Base-by-base conservation (phyloP, 2,888 invertebrate genomes). In the Phaedon cochleariae region DNA sequence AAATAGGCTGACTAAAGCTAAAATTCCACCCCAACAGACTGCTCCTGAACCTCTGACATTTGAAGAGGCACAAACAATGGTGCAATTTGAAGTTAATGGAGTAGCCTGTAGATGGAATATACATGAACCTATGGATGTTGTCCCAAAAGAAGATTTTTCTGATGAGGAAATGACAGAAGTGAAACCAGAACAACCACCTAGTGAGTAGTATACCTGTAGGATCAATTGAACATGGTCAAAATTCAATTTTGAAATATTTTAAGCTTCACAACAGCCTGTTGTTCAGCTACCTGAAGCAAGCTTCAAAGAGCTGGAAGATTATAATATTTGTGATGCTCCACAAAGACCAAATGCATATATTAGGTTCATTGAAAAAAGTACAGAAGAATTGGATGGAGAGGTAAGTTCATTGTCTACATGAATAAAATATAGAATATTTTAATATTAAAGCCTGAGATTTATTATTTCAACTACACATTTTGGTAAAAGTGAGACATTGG, bases 351-450 rank as follows among this genome's bases (percentile, higher is more conserved):
- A 94, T 82, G 94, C 95, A 0, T 96, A 96, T 79, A 97, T 96
- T 61, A 88, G 96, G 65, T 97, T 96, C 80, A 96, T 97, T 79
- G 98, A 98, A 81, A 95, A 96, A 79, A 94, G 96, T 7, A 90
- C 92, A 0, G 97, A 98, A 82, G 97, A 98, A 81, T 84, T 98
- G 22, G 97, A 98, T 80, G 96, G 96, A 64, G 95, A 92, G 77
- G 82, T 81, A 73, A 41, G 22, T 22, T n/a, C 9, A 34, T 6
- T 5, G 7, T 6, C 4, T 17, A 20, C 21, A 34, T 21, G n/a
- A n/a, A n/a, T n/a, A n/a, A n/a, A n/a, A n/a, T n/a, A n/a, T n/a
- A n/a, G n/a, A n/a, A n/a, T n/a, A n/a, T n/a, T n/a, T n/a, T n/a
- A n/a, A n/a, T n/a, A n/a, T n/a, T n/a, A n/a, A n/a, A n/a, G n/a